phyloP scores from a whole-genome alignment of 2,888 invertebrate genomes.

The Andrena marginata region DNA sequence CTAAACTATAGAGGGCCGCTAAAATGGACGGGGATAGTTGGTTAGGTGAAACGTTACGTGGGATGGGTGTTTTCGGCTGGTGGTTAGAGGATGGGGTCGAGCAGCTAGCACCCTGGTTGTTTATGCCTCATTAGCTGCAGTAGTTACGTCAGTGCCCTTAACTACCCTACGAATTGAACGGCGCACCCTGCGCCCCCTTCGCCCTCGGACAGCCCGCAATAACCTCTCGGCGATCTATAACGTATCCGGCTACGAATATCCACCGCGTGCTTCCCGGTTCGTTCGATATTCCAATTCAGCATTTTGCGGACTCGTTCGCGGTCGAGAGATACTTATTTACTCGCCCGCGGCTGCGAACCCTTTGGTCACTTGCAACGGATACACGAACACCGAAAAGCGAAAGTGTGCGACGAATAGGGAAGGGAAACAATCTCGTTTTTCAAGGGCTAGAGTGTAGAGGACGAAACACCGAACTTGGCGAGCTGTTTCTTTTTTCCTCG shows the following conservation, averaged over 20 bases:
- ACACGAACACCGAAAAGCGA: background rate
- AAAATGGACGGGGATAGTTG: constrained; percentile 70
- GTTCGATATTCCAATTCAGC: constrained; percentile 36
- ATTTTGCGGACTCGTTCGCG: constrained; percentile 19
- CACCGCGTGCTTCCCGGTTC: constrained; percentile 7
- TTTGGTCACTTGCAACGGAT: background rate
- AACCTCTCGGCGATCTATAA: constrained; percentile 58
- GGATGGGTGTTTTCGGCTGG: constrained; percentile 49
- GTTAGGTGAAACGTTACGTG: constrained; percentile 43
- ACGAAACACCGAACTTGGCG: background rate
- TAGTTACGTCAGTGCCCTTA: constrained; percentile 79
- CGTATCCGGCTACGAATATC: constrained; percentile 36
- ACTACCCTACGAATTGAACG: constrained; percentile 77
- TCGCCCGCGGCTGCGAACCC: background rate
- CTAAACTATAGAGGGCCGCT: constrained; percentile 76
- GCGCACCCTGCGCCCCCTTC: constrained; percentile 53
- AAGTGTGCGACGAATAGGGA: background rate
- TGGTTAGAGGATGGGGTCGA: constrained; percentile 60
- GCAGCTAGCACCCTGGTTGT: constrained; percentile 74
- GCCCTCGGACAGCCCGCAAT: constrained; percentile 45
- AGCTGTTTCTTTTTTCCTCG: background rate
- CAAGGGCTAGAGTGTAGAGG: background rate
- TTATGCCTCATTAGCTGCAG: constrained; percentile 80
- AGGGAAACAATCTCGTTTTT: background rate
- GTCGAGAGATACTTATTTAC: background rate